These are phyloP conservation scores for Cygnus atratus DNA, from an alignment of 2,113 vertebrate species.

Conservation along the genomic window DNA sequence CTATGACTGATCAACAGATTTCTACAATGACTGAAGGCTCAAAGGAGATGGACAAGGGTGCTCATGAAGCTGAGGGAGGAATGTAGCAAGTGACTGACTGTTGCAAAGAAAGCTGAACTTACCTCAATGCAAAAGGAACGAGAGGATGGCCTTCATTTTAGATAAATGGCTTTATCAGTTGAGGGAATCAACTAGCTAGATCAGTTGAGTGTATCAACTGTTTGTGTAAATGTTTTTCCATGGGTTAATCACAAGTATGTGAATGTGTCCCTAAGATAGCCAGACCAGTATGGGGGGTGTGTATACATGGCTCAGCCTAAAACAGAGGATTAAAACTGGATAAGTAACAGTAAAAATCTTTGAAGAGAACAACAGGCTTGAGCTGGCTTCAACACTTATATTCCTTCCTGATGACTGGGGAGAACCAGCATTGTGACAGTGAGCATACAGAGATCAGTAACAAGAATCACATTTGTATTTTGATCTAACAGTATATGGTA, in stretches of 20 bases:
- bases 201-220: not conserved
- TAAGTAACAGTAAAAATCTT: not conserved
- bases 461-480: not conserved
- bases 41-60: not conserved
- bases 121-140: not conserved
- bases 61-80: not conserved
- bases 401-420: not conserved
- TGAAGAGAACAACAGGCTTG: not conserved
- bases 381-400: not conserved
- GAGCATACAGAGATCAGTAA: not conserved
- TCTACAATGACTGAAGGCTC: not conserved
- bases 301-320: not conserved
- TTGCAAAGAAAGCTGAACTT: not conserved
- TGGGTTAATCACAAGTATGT: not conserved
- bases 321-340: not conserved
- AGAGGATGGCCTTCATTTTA: not conserved
- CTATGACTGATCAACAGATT: not conserved
- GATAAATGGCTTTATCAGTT: not conserved
- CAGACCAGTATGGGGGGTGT: not conserved
- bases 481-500: not conserved
- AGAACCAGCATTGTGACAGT: not conserved
- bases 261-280: not conserved
- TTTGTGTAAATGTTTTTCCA: not conserved
- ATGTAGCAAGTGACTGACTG: not conserved
- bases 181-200: not conserved